Evolutionary conservation across 2,113 vertebrate genomes (phyloP).

Genomic region (Melospiza melodia): DNA sequence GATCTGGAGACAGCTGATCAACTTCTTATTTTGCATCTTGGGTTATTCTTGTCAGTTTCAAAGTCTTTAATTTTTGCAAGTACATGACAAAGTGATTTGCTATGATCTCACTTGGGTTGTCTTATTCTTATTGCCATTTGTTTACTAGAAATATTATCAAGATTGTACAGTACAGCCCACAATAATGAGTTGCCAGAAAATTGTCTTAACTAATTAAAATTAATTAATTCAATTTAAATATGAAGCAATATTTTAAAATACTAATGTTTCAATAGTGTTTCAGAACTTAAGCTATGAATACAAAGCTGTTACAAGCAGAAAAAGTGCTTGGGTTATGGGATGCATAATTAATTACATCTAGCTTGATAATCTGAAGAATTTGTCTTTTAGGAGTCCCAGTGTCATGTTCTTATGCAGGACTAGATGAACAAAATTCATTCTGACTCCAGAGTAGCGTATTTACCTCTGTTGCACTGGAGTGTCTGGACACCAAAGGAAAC

Average conservation of each 20-base stretch:
- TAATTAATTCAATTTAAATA: not conserved
- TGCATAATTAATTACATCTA: not conserved
- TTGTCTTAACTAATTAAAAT: not conserved
- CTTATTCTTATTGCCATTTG: not conserved
- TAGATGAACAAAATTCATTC: not conserved
- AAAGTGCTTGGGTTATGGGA: not conserved
- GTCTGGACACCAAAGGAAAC: not conserved
- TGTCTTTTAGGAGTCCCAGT: not conserved
- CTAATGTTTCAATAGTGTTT: not conserved
- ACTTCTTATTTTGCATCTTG: constrained; percentile 43
- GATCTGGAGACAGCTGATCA: constrained; percentile 29
- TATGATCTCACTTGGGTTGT: not conserved
- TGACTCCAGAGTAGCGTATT: not conserved
- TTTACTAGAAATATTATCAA: not conserved
- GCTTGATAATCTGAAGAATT: not conserved
- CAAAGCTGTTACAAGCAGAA: not conserved
- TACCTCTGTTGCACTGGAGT: not conserved
- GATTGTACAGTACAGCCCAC: not conserved
- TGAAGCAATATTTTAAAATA: not conserved
- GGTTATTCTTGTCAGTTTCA: not conserved
- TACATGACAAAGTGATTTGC: not conserved
- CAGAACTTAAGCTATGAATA: not conserved
- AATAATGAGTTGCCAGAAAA: not conserved
- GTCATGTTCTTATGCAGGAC: not conserved
- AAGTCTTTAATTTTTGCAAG: constrained; percentile 44